phyloP scores from a whole-genome alignment of 2,113 vertebrate genomes.

The Bubo scandiacus region DNA sequence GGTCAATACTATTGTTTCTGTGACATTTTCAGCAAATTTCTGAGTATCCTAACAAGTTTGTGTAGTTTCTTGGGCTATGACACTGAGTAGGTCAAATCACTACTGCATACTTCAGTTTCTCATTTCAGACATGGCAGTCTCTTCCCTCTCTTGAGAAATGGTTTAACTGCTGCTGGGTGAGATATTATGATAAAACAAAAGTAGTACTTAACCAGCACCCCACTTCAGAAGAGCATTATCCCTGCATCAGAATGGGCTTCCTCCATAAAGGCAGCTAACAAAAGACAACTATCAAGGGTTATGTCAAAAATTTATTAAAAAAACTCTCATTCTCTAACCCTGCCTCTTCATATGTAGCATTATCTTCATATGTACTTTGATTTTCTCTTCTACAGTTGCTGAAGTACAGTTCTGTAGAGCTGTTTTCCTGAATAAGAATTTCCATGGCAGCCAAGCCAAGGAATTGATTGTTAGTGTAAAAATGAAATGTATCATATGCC shows the following conservation, averaged over 20 bases:
- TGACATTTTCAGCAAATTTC: neutral
- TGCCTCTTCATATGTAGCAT: neutral
- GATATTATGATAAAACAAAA: neutral
- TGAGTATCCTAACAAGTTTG: neutral
- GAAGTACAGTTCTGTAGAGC: neutral
- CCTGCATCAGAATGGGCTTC: neutral
- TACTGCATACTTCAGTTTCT: neutral
- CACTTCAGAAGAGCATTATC: neutral
- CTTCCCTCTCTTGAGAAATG: neutral
- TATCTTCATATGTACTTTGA: neutral
- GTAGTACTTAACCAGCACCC: neutral
- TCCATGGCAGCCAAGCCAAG: neutral
- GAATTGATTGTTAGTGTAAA: neutral
- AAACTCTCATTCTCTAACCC: neutral
- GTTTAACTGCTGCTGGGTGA: neutral
- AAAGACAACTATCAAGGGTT: neutral
- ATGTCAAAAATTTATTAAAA: neutral
- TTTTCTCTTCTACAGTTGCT: neutral
- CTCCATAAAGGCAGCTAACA: neutral
- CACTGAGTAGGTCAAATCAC: neutral
- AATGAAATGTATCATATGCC: neutral
- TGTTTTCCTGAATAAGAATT: neutral
- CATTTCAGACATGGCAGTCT: neutral
- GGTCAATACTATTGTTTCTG: rapidly evolving
- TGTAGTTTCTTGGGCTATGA: neutral